A percentile compares a stretch with the other conserved stretches of the same genome.
Conservation (phyloP, 2,113 vertebrate species). For the Indri indri region DNA sequence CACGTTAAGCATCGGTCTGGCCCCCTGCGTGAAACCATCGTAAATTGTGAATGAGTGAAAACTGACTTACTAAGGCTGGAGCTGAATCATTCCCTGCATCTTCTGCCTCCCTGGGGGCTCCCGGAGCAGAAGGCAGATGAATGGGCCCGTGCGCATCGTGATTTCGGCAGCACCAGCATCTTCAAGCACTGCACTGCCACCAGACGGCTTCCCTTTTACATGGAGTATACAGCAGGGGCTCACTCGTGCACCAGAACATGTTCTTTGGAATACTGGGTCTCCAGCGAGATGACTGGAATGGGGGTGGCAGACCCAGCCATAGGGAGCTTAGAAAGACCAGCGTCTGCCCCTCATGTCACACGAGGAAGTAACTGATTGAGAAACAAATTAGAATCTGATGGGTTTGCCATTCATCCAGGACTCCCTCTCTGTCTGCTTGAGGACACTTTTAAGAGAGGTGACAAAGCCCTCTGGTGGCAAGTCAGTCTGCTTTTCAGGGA, state of each 20-base stretch:
- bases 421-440: neutral
- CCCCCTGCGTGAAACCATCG: neutral
- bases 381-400: neutral
- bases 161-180: neutral
- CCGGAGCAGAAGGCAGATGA: neutral
- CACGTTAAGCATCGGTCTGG: neutral
- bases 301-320: neutral
- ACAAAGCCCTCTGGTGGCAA: constrained; percentile 46
- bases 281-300: neutral
- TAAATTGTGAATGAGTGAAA: neutral
- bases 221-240: rapidly evolving
- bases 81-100: neutral
- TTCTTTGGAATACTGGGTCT: neutral
- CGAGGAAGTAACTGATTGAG: neutral
- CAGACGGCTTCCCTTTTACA: neutral
- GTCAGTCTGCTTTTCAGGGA: neutral
- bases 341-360: neutral
- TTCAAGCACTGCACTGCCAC: neutral
- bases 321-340: neutral
- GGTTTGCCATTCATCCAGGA: neutral
- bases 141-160: neutral
- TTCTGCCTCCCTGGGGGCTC: neutral
- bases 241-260: neutral
- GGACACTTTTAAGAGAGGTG: neutral
- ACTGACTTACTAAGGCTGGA: neutral